Percentiles rank a stretch among this genome's conserved stretches.
Conservation (phyloP, 2,888 invertebrate species). For the Cantharis lateralis region DNA sequence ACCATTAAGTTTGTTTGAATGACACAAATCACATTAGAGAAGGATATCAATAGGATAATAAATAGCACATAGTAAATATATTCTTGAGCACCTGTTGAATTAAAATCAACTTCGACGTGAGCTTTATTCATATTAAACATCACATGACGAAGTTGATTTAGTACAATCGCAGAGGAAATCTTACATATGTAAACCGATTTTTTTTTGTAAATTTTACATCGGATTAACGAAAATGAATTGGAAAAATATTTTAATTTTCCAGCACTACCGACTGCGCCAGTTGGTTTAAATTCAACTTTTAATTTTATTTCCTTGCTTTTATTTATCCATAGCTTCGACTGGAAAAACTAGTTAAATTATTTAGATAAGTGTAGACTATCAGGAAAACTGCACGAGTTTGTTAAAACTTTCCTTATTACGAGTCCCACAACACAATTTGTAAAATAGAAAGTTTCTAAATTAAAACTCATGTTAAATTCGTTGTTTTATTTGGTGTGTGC, state of each 20-base stretch:
- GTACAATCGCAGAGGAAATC: background rate
- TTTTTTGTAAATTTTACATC: background rate
- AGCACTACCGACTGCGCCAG: background rate
- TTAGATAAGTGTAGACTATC: background rate
- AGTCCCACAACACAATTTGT: slow-evolving; percentile 13
- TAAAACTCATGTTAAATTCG: slow-evolving; percentile 16
- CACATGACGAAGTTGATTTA: background rate
- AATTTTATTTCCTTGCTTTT: background rate
- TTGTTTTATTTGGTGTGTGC: slow-evolving; percentile 14
- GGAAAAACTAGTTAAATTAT: background rate
- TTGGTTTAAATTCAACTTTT: background rate
- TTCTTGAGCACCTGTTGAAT: slow-evolving; percentile 4
- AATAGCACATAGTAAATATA: background rate
- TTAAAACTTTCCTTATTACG: slow-evolving; percentile 14
- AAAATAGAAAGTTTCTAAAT: slow-evolving; percentile 13
- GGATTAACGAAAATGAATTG: background rate
- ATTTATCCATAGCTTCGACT: background rate
- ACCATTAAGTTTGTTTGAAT: background rate
- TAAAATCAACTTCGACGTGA: slow-evolving; percentile 4
- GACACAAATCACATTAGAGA: background rate
- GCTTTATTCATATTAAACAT: background rate
- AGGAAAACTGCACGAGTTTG: background rate
- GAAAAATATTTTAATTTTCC: background rate
- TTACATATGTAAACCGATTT: background rate
- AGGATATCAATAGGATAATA: background rate